Percentiles rank a stretch among this genome's conserved stretches.
Evolutionary conservation across 2,888 invertebrate species (phyloP).

Genomic region (Tethea ocularis): DNA sequence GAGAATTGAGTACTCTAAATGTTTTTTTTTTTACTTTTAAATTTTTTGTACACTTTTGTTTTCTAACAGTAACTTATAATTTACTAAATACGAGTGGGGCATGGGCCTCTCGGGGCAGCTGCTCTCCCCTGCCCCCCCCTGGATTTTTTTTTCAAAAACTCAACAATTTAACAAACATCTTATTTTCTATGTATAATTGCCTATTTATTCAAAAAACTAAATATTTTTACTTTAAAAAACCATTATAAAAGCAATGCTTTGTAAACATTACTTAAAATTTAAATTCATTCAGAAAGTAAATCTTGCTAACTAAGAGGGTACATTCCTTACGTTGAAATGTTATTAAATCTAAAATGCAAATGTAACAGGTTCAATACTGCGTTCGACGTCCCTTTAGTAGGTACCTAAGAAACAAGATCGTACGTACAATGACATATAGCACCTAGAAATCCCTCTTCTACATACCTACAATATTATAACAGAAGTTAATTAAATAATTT

Average conservation of each 20-base stretch:
- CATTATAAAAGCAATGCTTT: too few relatives aligned
- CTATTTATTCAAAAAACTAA: too few relatives aligned
- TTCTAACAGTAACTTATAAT: too few relatives aligned
- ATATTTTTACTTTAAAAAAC: too few relatives aligned
- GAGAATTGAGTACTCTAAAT: background rate
- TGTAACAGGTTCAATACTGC: constrained; percentile 43
- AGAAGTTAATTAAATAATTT: too few relatives aligned
- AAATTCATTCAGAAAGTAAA: background rate
- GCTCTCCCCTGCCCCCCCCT: too few relatives aligned
- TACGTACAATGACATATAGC: constrained; percentile 12
- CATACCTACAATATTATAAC: too few relatives aligned
- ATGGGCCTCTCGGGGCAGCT: too few relatives aligned
- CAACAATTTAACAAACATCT: too few relatives aligned
- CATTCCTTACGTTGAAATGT: constrained; percentile 36
- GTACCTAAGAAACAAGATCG: constrained; percentile 19
- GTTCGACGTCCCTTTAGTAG: constrained; percentile 38
- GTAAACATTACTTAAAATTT: background rate
- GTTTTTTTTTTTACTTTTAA: background rate
- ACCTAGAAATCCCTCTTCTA: background rate
- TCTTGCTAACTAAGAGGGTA: background rate
- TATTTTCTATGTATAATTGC: too few relatives aligned
- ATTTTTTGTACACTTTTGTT: background rate
- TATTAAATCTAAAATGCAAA: constrained; percentile 62
- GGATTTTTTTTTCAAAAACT: too few relatives aligned
- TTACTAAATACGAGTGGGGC: too few relatives aligned